A percentile compares a stretch with the other conserved stretches of the same genome.
phyloP scores from a whole-genome alignment of 2,888 invertebrate species.

The Melanostoma mellinum region DNA sequence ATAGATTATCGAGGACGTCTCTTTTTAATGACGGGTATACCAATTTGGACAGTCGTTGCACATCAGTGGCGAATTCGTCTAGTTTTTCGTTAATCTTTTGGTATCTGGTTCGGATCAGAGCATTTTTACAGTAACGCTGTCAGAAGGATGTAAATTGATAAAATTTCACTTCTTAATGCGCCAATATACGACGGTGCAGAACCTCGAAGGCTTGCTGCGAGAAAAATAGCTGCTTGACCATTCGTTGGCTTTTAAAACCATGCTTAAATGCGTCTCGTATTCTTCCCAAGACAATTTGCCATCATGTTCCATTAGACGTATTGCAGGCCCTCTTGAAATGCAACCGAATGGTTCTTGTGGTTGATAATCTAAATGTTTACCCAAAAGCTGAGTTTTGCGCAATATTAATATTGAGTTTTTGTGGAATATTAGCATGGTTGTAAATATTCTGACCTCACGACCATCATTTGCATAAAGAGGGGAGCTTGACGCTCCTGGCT shows the following conservation, averaged over 20 bases:
- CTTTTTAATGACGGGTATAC: slow-evolving; percentile 1
- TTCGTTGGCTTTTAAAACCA: slow-evolving; percentile 4
- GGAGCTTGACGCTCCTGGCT: neutral
- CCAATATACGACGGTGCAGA: neutral
- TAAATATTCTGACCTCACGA: too few species aligned
- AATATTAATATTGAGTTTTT: too few species aligned
- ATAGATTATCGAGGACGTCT: slow-evolving; percentile 7
- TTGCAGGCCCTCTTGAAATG: neutral
- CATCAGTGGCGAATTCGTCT: slow-evolving; percentile 8
- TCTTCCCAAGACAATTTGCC: neutral
- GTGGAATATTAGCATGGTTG: neutral
- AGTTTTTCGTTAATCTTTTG: slow-evolving; percentile 6
- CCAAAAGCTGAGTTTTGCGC: neutral
- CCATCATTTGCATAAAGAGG: too few species aligned
- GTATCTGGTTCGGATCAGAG: neutral
- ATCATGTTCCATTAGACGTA: slow-evolving; percentile 8
- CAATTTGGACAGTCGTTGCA: slow-evolving; percentile 4
- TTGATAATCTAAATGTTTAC: neutral
- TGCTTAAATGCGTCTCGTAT: neutral
- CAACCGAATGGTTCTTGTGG: neutral
- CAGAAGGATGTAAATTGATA: neutral
- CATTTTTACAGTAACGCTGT: neutral
- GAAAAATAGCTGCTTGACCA: slow-evolving; percentile 16
- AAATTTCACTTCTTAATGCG: neutral
- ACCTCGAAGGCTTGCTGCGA: neutral